Evolutionary conservation across 2,113 vertebrate genomes (phyloP).

Genomic region (Andinoacara biseriatus): DNA sequence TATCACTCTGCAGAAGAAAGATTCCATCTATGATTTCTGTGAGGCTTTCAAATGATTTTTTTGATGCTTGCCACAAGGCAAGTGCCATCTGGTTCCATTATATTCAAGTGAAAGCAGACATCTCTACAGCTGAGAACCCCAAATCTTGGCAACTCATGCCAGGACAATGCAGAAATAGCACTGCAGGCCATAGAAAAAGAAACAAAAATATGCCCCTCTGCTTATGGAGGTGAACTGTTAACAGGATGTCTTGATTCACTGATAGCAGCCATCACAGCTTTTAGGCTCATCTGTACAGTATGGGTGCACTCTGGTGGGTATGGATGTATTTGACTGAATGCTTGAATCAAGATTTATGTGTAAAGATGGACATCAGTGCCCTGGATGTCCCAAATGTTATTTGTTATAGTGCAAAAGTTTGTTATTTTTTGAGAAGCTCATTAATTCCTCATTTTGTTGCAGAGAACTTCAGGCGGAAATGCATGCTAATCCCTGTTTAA

Average conservation of each 20-base stretch:
- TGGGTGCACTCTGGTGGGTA: neutral
- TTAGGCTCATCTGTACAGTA: neutral
- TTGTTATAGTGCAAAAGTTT: conserved; percentile 2
- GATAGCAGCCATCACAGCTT: neutral
- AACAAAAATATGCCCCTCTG: neutral
- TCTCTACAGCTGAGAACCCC: neutral
- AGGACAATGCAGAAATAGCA: neutral
- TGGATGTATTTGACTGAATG: neutral
- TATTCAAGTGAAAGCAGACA: neutral
- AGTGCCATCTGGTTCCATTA: neutral
- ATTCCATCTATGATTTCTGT: neutral
- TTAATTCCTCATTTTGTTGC: conserved; percentile 31
- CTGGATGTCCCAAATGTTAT: neutral
- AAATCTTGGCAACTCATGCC: neutral
- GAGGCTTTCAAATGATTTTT: neutral
- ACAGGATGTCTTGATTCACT: neutral
- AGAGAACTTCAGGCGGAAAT: conserved; percentile 8
- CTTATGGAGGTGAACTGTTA: neutral
- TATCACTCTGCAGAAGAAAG: neutral
- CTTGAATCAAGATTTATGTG: neutral
- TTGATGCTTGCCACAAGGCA: conserved; percentile 1
- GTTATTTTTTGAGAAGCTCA: neutral
- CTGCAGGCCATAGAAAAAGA: neutral
- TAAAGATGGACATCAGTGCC: neutral
- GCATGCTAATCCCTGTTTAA: conserved; percentile 35